Evolutionary conservation across 2,888 invertebrate genomes (phyloP), one percentile per base, ranked within the genome.

Genomic region (Netelia fuscicornis): DNA sequence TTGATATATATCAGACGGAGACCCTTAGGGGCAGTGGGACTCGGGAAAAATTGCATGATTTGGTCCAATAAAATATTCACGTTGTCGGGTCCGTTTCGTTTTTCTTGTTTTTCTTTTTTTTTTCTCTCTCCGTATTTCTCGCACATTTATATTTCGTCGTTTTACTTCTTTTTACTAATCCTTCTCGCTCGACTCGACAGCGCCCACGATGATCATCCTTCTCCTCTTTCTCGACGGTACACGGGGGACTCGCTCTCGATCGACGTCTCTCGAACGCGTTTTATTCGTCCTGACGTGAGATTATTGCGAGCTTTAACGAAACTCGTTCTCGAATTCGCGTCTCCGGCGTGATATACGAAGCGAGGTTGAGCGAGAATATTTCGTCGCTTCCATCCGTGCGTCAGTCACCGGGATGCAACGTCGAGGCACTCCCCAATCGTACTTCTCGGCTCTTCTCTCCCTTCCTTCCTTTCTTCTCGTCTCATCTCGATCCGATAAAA

Each of bases 31-130:
- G 52, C 62, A 23, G 58, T 76, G 42, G 20, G 58, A 72, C 13
- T 56, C 70, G 65, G 23, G 56, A 60, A 68, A 81, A 81, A 76
- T 67, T 48, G 37, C 70, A 52, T 42, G 60, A 65, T 81, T 74
- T 74, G 81, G 67, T 84, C 81, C 68, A 82, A 86, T 80, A 75
- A 84, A 78, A 64, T 70, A 83, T 74, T 74, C 68, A 75, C 56
- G 64, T 77, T 83, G 77, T 83, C 71, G 79, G 82, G 44, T 84
- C 70, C 64, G 65, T 80, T 68, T 48, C 48, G 42, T 25, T 72
- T 54, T 48, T 74, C 44, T 20, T 17, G 65, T 81, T 17, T 6
- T 75, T 71, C 65, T 81, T 17, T 6, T 75, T 71, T 65, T 72
- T 54, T 62, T 48, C 68, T 13, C 13, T 25, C 23, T 58, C 58